Percentiles rank a stretch among this genome's conserved stretches.
Evolutionary conservation across 2,113 vertebrate genomes (phyloP).

Genomic region (Benitochromis conjunctus): DNA sequence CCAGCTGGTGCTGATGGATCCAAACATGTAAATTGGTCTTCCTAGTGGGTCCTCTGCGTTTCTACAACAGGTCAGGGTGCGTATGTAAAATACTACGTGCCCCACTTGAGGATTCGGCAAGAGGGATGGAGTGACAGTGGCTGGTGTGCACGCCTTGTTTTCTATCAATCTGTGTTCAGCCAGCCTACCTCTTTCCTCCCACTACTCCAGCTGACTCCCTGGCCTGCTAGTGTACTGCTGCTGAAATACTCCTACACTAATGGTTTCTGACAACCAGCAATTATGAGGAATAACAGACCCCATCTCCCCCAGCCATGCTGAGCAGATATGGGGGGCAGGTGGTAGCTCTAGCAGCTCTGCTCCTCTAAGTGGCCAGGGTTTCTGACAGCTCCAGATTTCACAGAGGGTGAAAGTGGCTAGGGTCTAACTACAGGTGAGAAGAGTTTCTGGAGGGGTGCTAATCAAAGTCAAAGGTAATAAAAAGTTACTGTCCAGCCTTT

Average conservation of each 20-base stretch:
- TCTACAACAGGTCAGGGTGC: conserved; percentile 26
- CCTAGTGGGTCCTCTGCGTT: not conserved
- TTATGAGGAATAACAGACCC: conserved; percentile 67
- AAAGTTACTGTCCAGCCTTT: not conserved
- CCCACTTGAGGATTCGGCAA: not conserved
- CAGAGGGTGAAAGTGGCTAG: not conserved
- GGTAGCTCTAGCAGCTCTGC: conserved; percentile 5
- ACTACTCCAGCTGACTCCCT: conserved; percentile 43
- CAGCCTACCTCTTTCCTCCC: conserved; percentile 26
- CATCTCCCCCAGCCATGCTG: not conserved
- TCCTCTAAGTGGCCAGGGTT: conserved; percentile 9
- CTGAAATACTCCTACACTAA: conserved; percentile 61
- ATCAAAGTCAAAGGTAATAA: conserved; percentile 17
- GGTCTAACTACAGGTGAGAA: conserved; percentile 10
- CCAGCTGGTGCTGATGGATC: conserved; percentile 38
- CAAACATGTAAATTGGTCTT: conserved; percentile 31
- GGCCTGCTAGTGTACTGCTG: not conserved
- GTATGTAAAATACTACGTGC: conserved; percentile 3
- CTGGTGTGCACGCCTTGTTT: conserved; percentile 21
- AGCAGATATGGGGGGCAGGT: conserved; percentile 27
- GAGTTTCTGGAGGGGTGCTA: not conserved
- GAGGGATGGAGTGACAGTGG: conserved; percentile 17
- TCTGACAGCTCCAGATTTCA: conserved; percentile 3
- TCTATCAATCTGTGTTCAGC: conserved; percentile 28
- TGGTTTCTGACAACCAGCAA: conserved; percentile 68